Evolutionary conservation across 2,113 vertebrate species (phyloP), one percentile per base, ranked within the genome.

Genomic region (Polypterus bichir): DNA sequence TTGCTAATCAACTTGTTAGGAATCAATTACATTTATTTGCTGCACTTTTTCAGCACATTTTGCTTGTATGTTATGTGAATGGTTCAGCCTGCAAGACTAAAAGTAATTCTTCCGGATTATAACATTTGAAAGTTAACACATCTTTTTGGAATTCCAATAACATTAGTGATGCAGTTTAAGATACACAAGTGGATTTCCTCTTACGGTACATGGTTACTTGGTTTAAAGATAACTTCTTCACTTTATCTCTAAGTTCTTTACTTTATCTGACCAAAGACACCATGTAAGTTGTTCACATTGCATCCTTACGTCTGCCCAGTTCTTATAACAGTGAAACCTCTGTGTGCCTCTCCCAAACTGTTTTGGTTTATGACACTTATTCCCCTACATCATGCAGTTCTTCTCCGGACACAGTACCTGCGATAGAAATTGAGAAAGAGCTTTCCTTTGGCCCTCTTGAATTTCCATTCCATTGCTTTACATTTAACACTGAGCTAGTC

Each of bases 211-310:
- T 63, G 44, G 51, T 65, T 48, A 61, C 57, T 53, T 62, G 64
- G 64, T 66, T 68, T 55, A 48, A 11, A 46, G 64, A 57, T 6
- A 54, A 66, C 45, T 70, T 66, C 53, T 70, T 57, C 5, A 62
- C 61, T 54, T 4, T 65, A 27, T 53, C 10, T 55, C 45, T 27
- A 6, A 4, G 60, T 53, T n/a, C 58, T 6, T 48, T 68, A 9
- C 49, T 67, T 54, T 49, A 66, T 27, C 27, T 27, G 44, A 61
- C 66, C 53, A 61, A 71, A 5, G 61, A 61, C 27, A 70, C 47
- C 3, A 9, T 60, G 7, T 65, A 64, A 4, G 10, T 66, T 47
- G 56, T 59, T 45, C 48, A 48, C 44, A 11, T 59, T 51, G 61
- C 55, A 11, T 52, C 47, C 44, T 9, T 9, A 6, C 49, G 6